phyloP scores from a whole-genome alignment of 2,797 vertebrate genomes.

The Crypturellus tataupa region DNA sequence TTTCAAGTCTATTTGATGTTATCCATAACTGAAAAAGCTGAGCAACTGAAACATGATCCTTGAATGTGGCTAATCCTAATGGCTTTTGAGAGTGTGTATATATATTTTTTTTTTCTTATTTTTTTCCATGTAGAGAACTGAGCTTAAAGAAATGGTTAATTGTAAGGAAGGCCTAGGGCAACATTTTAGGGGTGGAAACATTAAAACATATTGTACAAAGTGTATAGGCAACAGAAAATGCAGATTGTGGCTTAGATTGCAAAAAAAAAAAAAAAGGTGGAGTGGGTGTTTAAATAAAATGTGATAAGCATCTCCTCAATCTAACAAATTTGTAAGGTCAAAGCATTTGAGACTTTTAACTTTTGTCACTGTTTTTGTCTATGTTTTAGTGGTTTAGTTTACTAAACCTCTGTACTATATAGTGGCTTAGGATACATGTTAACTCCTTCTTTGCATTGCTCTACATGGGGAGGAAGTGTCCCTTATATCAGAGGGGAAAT shows the following conservation, averaged over 20 bases:
- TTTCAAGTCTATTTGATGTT: background rate
- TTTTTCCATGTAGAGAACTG: background rate
- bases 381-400: background rate
- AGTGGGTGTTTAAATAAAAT: background rate
- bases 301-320: background rate
- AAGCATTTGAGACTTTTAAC: background rate
- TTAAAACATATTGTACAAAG: too few relatives aligned
- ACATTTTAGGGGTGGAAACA: too few relatives aligned
- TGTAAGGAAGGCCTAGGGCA: background rate
- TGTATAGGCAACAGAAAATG: background rate
- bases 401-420: background rate
- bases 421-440: background rate
- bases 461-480: background rate
- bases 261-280: background rate
- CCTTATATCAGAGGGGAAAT: background rate
- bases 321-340: background rate
- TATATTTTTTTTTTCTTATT: background rate
- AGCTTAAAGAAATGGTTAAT: background rate
- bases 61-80: background rate
- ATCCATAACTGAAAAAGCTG: background rate
- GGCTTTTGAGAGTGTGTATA: background rate
- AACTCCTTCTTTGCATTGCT: background rate
- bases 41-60: background rate
- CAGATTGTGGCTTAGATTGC: background rate
- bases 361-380: background rate